Evolutionary conservation across 1,140 invertebrate genomes (phyloP), one percentile per base, ranked within the genome.

Genomic region (Pseudomyrmex gracilis): DNA sequence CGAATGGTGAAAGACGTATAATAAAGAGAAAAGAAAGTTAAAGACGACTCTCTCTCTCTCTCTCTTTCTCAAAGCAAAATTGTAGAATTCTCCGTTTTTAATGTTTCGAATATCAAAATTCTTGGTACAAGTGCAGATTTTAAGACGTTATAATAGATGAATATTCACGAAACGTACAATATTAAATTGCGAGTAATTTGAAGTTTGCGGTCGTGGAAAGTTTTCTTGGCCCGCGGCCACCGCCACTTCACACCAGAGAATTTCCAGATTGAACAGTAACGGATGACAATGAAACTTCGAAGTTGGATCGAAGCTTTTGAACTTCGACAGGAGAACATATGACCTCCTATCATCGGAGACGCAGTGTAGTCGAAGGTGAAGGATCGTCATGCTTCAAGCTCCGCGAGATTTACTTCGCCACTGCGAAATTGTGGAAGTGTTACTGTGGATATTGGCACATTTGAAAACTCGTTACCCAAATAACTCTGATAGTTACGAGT

Each of bases 221-320:
- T 80, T 71, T 68, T 45, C 43, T 80, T 49, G 43, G 61, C 68
- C 64, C 43, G 20, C 64, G n/a, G 64, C 55, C 20, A 66, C 45
- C 63, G 34, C 63, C 34, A 47, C 58, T 78, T 68, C 22, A 34
- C 53, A 58, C 76, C 15, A 22, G 66, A 71, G 66, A 80, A 80
- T 47, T 60, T 43, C 8, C 53, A 80, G 76, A 80, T 80, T 80
- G 76, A 80, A 80, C 66, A 22, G 60, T 76, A 76, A 76, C 63
- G 73, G 67, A 80, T 80, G 66, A 80, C 76, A 80, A 80, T 80
- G 66, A 80, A 80, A 80, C 66, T 71, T 80, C 66, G 49, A 80
- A 71, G 66, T 80, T 80, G 66, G 53, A 80, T 80, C 45, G 66
- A 60, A 80, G 76, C 66, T 80, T 71, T 70, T 70, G 66, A 80